These are phyloP conservation scores for Himalopsyche phryganea DNA, from an alignment of 1,140 invertebrate genomes.

Conservation along the genomic window DNA sequence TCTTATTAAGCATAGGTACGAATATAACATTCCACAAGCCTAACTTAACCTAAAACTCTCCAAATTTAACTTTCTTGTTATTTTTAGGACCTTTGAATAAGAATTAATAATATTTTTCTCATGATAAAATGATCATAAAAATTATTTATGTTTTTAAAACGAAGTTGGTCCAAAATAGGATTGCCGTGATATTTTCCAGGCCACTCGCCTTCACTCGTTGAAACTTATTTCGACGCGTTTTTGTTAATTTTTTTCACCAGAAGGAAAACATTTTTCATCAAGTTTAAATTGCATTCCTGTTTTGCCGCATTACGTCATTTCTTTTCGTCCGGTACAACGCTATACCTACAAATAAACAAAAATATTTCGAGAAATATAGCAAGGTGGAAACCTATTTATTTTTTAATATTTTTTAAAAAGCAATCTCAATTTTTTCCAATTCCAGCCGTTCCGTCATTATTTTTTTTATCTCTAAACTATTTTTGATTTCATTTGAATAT, in stretches of 20 bases:
- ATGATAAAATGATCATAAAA: conserved; percentile 7
- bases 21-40: no score
- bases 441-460: no score
- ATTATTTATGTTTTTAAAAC: conserved; percentile 27
- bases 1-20: no score
- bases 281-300: conserved; percentile 35
- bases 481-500: no score
- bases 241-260: conserved; percentile 23
- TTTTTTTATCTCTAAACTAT: no score
- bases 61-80: no score
- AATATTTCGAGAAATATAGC: neutral
- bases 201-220: conserved; percentile 21
- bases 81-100: no score
- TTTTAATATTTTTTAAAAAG: no score
- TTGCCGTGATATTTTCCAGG: conserved; percentile 27
- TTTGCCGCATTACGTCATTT: conserved; percentile 32
- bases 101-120: no score
- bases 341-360: conserved; percentile 9
- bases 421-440: no score
- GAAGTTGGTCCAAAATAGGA: conserved; percentile 27
- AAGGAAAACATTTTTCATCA: conserved; percentile 35
- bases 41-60: no score
- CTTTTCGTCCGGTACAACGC: conserved; percentile 12
- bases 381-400: no score
- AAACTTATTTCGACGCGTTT: conserved; percentile 25